A percentile compares a stretch with the other conserved stretches of the same genome.
These are phyloP conservation scores for Menidia beryllina DNA, from an alignment of 2,113 vertebrate genomes.

Conservation along the genomic window DNA sequence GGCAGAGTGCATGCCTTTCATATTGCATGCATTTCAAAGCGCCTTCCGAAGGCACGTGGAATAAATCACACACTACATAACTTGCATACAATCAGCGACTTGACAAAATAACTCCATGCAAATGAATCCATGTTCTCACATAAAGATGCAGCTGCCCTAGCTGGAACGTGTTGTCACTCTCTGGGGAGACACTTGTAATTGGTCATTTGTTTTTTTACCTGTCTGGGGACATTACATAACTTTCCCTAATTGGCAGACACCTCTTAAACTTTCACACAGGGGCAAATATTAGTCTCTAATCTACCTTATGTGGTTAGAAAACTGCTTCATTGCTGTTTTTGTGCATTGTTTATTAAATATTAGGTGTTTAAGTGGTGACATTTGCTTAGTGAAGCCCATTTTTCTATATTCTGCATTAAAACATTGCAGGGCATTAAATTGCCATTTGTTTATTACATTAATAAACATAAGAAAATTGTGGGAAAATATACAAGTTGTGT, in stretches of 20 bases:
- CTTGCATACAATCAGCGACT: neutral
- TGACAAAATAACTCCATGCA: neutral
- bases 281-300: conserved; percentile 33
- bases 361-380: neutral
- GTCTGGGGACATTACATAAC: conserved; percentile 67
- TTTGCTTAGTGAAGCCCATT: too few species aligned
- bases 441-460: too few species aligned
- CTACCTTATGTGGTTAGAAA: conserved; percentile 37
- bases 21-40: neutral
- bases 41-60: neutral
- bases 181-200: conserved; percentile 60
- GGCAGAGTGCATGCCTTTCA: neutral
- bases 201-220: conserved; percentile 72
- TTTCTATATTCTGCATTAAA: too few species aligned
- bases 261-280: conserved; percentile 45
- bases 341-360: neutral
- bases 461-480: too few species aligned
- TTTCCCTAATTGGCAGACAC: conserved; percentile 41
- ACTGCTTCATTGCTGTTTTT: conserved; percentile 8
- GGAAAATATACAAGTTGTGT: too few species aligned
- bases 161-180: conserved; percentile 32
- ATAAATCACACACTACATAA: neutral
- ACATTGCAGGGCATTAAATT: too few species aligned
- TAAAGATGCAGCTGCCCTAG: conserved; percentile 38
- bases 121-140: conserved; percentile 39